Percentiles rank a stretch among this genome's conserved stretches.
Conservation (phyloP, 2,797 vertebrate genomes). For the Enteromius anoplus region DNA sequence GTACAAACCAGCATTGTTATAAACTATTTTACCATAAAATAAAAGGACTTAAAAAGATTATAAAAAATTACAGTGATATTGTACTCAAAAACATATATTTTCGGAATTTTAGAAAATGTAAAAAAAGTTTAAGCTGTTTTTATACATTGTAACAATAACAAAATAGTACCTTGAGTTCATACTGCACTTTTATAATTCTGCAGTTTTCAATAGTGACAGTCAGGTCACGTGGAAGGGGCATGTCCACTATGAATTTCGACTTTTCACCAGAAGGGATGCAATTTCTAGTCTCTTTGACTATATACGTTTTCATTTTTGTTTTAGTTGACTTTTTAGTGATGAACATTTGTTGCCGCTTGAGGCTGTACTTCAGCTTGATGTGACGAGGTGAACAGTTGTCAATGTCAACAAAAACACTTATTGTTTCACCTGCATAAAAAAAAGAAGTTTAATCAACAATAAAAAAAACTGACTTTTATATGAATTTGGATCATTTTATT, state of each 20-base stretch:
- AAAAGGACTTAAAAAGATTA: not conserved
- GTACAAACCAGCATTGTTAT: not conserved
- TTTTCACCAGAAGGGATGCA: slow-evolving; percentile 79
- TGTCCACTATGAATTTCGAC: slow-evolving; percentile 76
- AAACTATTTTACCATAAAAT: not conserved
- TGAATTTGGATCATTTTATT: not conserved
- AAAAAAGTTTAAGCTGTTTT: too few relatives aligned
- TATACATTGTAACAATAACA: not conserved
- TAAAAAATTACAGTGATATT: not conserved
- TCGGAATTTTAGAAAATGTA: too few relatives aligned
- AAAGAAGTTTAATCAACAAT: too few relatives aligned
- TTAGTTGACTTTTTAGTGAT: slow-evolving; percentile 78
- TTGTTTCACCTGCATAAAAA: slow-evolving; percentile 82
- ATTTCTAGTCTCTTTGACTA: slow-evolving; percentile 78
- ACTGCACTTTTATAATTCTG: slow-evolving; percentile 87
- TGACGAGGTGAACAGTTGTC: slow-evolving; percentile 88
- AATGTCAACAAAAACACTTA: slow-evolving; percentile 85
- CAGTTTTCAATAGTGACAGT: slow-evolving; percentile 82
- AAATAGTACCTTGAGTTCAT: slow-evolving; percentile 82
- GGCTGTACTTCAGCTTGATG: slow-evolving; percentile 85
- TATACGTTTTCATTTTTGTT: slow-evolving; percentile 64
- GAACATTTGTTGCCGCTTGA: slow-evolving; percentile 79
- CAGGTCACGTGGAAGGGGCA: slow-evolving; percentile 81
- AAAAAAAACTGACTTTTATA: too few relatives aligned
- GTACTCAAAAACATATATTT: not conserved